These are phyloP conservation scores for Gortyna flavago DNA, from an alignment of 2,888 invertebrate species.

Conservation along the genomic window DNA sequence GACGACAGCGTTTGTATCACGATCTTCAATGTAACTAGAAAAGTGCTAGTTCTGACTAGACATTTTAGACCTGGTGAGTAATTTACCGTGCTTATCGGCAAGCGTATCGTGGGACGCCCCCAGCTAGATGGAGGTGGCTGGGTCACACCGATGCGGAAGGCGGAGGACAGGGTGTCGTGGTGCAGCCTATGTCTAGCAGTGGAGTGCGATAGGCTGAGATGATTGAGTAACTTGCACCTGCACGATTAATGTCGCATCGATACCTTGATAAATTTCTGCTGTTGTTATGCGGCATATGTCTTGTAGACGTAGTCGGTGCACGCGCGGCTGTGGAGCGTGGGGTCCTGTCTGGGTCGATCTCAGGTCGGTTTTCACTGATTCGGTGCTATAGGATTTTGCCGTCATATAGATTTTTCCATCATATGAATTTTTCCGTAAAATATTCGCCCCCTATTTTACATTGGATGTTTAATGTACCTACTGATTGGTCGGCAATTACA, in stretches of 20 bases:
- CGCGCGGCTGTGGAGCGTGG: background rate
- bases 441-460: background rate
- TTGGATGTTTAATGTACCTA: background rate
- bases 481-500: background rate
- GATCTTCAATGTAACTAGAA: constrained; percentile 94
- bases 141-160: too few species aligned
- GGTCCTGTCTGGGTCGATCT: background rate
- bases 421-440: background rate
- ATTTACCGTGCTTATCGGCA: background rate
- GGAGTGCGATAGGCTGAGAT: background rate
- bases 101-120: background rate
- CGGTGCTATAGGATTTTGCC: background rate
- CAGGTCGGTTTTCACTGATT: background rate
- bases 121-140: background rate
- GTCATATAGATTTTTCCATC: background rate
- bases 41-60: constrained; percentile 95
- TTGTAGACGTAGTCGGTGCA: background rate
- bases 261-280: background rate
- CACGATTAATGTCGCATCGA: background rate
- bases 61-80: constrained; percentile 96
- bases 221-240: background rate
- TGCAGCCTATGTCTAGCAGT: background rate
- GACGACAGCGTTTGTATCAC: constrained; percentile 96
- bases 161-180: background rate
- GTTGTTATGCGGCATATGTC: too few species aligned